These are phyloP conservation scores for Seira ritae DNA, from an alignment of 2,888 invertebrate species.

Conservation along the genomic window DNA sequence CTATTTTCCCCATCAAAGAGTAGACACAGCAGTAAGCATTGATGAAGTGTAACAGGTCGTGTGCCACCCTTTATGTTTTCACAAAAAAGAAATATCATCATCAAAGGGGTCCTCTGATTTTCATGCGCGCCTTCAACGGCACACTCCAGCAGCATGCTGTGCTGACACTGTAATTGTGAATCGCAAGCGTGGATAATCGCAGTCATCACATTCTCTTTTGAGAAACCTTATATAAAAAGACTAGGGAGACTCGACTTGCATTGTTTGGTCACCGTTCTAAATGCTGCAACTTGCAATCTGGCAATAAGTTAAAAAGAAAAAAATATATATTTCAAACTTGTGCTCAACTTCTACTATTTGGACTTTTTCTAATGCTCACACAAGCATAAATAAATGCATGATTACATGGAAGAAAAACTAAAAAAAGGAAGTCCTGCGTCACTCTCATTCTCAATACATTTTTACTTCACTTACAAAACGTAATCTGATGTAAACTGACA, in stretches of 20 bases:
- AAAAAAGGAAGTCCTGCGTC: not conserved
- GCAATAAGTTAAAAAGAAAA: too few species aligned
- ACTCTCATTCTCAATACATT: slow-evolving; percentile 19
- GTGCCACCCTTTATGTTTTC: slow-evolving; percentile 31
- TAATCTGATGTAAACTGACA: slow-evolving; percentile 61
- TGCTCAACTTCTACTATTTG: not conserved
- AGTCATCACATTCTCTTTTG: not conserved
- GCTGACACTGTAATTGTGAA: slow-evolving; percentile 5
- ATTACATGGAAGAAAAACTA: not conserved
- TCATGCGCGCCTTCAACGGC: slow-evolving; percentile 17
- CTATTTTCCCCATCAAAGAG: too few species aligned
- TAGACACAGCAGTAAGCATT: not conserved
- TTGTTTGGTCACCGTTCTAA: not conserved
- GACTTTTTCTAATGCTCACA: not conserved
- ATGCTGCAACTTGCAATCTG: too few species aligned
- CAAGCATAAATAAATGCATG: slow-evolving; percentile 2
- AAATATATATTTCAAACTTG: too few species aligned
- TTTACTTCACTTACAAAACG: slow-evolving; percentile 53
- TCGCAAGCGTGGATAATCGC: not conserved
- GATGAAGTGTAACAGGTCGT: slow-evolving; percentile 41
- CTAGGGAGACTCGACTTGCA: too few species aligned
- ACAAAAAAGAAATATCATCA: not conserved
- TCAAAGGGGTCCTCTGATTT: not conserved
- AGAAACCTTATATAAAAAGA: too few species aligned
- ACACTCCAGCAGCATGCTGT: slow-evolving; percentile 31